phyloP scores from a whole-genome alignment of 2,888 invertebrate genomes.

The Branchellion lobata region DNA sequence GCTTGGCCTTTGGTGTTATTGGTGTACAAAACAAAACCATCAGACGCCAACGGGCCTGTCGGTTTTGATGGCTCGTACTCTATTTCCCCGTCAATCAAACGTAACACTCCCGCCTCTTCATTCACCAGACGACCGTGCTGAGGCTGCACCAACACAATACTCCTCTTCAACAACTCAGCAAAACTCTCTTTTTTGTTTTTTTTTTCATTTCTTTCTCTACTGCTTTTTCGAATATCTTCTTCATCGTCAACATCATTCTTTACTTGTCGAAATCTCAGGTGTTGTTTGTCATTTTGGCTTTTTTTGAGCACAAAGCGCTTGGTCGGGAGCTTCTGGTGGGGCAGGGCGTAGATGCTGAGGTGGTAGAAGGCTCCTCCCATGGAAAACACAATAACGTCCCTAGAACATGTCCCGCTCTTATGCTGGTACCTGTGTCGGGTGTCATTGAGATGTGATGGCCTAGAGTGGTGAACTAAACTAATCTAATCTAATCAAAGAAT shows the following conservation, averaged over 20 bases:
- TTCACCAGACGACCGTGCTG: background rate
- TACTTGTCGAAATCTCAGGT: background rate
- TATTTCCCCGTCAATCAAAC: background rate
- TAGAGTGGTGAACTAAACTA: too few relatives aligned
- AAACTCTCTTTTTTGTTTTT: background rate
- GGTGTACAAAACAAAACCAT: background rate
- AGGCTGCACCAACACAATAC: background rate
- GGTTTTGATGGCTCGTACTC: background rate
- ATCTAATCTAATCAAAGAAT: too few relatives aligned
- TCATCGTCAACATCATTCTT: background rate
- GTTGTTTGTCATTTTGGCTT: background rate
- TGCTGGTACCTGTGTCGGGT: constrained; percentile 39
- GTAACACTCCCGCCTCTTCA: background rate
- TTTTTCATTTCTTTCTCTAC: background rate
- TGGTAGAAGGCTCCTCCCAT: background rate
- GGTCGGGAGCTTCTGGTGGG: too few relatives aligned
- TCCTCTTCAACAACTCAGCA: background rate
- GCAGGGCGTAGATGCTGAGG: background rate
- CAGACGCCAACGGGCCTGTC: background rate
- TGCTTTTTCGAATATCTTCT: background rate
- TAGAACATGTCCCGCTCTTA: constrained; percentile 13
- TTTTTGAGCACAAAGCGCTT: too few relatives aligned
- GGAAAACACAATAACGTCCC: constrained; percentile 5
- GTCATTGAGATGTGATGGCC: too few relatives aligned
- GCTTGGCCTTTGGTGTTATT: background rate